Conservation (phyloP, 2,797 vertebrate genomes). For the Chaunax sp. region DNA sequence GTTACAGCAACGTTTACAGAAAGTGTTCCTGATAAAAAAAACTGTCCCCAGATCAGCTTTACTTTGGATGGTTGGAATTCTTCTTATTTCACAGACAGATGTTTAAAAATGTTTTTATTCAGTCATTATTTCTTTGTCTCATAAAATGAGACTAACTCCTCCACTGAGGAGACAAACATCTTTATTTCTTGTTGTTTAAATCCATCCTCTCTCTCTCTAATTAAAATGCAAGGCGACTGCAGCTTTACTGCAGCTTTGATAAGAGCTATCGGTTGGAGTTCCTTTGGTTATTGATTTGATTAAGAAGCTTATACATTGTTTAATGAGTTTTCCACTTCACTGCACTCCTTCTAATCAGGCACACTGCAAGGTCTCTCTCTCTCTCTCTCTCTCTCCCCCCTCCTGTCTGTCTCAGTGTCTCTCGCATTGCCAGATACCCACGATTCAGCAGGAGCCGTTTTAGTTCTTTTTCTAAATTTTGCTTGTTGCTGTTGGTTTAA, state of each 20-base stretch:
- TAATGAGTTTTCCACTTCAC: conserved; percentile 96
- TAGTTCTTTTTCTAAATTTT: not conserved
- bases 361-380: conserved; percentile 66
- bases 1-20: too few relatives aligned
- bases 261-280: conserved; percentile 77
- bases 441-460: not conserved
- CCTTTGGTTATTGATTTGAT: conserved; percentile 91
- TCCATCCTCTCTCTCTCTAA: conserved; percentile 52
- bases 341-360: conserved; percentile 91
- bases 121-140: too few relatives aligned
- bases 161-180: conserved; percentile 38
- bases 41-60: too few relatives aligned
- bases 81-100: not conserved
- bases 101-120: too few relatives aligned
- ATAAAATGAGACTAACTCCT: too few relatives aligned
- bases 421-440: conserved; percentile 23
- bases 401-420: conserved; percentile 45
- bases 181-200: conserved; percentile 49
- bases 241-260: conserved; percentile 69
- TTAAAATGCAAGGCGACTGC: conserved; percentile 68
- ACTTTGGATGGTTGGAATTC: not conserved
- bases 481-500: not conserved
- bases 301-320: conserved; percentile 94
- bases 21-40: too few relatives aligned
- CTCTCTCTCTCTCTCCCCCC: conserved; percentile 83